Conservation (phyloP, 2,797 vertebrate genomes). For the Malacoraja senta region DNA sequence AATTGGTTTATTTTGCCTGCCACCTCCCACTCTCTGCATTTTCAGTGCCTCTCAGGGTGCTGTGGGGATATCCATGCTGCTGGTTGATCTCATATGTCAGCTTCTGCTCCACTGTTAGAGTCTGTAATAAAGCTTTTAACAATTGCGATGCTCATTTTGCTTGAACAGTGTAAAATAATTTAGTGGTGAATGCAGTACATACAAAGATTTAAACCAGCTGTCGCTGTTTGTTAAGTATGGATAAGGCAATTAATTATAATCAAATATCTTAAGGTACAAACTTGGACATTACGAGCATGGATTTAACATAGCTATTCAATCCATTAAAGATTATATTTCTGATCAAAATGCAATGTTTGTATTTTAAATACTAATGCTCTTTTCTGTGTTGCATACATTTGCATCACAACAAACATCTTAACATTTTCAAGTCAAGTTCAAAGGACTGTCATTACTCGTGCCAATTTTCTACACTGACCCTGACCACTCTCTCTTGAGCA, state of each 20-base stretch:
- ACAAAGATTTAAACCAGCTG: background rate
- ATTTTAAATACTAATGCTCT: background rate
- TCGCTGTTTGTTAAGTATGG: background rate
- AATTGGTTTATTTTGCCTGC: slow-evolving; percentile 44
- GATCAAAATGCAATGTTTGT: background rate
- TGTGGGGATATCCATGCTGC: slow-evolving; percentile 36
- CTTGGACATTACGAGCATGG: background rate
- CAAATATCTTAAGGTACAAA: background rate
- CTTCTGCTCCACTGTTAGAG: slow-evolving; percentile 40
- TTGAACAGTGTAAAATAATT: background rate
- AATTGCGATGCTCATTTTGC: background rate
- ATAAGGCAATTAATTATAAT: background rate
- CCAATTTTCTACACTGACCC: background rate
- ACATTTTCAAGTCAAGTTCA: background rate
- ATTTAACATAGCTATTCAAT: background rate
- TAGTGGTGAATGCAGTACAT: background rate
- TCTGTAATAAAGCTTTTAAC: slow-evolving; percentile 7
- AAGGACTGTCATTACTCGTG: background rate
- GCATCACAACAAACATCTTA: background rate
- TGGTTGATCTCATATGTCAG: slow-evolving; percentile 38
- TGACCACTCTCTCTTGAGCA: background rate
- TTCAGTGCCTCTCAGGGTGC: slow-evolving; percentile 45
- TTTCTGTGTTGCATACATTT: background rate
- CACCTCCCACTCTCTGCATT: background rate
- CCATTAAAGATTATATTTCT: background rate